Evolutionary conservation across 2,797 vertebrate species (phyloP), one percentile per base, ranked within the genome.

Genomic region (Corythornis leucogaster): DNA sequence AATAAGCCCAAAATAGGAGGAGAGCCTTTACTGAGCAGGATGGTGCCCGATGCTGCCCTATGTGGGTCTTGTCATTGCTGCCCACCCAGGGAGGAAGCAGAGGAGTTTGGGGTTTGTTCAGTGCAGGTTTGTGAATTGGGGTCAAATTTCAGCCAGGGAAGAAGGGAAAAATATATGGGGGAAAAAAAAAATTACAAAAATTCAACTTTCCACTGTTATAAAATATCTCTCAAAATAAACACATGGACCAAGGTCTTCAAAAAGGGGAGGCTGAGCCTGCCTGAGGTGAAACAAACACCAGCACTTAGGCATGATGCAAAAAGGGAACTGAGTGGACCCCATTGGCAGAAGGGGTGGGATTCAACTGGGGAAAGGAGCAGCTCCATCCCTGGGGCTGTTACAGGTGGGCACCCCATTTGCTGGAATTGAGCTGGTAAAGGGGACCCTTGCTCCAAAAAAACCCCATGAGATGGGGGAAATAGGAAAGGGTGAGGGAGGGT

Each of bases 41-140:
- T 30, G 10, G 13, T 10, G 59, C 12, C 0, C 0, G 13, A 17
- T 30, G n/a, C 62, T 68, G 31, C 31, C 21, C 15, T 12, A 3
- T 15, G 4, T 5, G 3, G 18, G 31, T 40, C 43, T 70, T 48
- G 54, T 38, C 38, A 5, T 15, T 30, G 43, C 31, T 5, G 0
- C 15, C 18, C 0, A 1, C 9, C 13, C 26, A 43, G 24, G 21
- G 61, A 46, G 6, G 38, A 2, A 0, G 2, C 4, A 28, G 70
- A 46, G n/a, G 25, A 58, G 11, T 46, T 40, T 12, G 51, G 35
- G 33, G 26, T 3, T 8, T 42, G 28, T 19, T 54, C 21, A 6
- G 26, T 20, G 6, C 18, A 17, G 35, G 2, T 3, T 40, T 57
- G 42, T n/a, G 80, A 58, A 26, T 63, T 80, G 12, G 30, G 51